phyloP scores from a whole-genome alignment of 2,797 vertebrate species.

The Aplochiton taeniatus region DNA sequence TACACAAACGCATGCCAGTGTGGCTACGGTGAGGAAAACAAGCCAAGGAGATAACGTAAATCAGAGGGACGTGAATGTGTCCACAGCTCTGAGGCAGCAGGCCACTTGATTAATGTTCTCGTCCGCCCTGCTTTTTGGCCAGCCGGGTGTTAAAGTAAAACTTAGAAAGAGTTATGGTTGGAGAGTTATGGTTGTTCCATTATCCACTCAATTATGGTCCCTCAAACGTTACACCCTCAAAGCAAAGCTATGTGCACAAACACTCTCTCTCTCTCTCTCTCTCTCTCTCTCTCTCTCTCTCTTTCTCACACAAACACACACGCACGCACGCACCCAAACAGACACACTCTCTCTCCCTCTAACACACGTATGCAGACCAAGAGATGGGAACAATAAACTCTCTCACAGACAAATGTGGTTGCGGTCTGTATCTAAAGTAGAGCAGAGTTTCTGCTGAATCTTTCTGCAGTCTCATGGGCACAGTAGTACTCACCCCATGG shows the following conservation, averaged over 20 bases:
- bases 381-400: not conserved
- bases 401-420: conserved; percentile 30
- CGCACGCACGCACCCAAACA: conserved; percentile 1
- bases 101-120: conserved; percentile 20
- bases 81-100: not conserved
- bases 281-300: no score
- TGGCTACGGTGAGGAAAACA: conserved; percentile 18
- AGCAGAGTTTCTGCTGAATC: not conserved
- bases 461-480: not conserved
- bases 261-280: no score
- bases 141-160: conserved; percentile 8
- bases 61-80: not conserved
- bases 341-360: not conserved
- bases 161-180: conserved; percentile 21
- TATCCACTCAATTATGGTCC: conserved; percentile 27
- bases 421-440: conserved; percentile 24
- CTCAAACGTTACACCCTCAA: not conserved
- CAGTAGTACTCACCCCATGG: conserved; percentile 63
- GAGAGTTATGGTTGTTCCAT: conserved; percentile 47
- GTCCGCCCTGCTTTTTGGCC: conserved; percentile 25
- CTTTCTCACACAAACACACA: not conserved
- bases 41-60: not conserved
- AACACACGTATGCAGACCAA: not conserved
- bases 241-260: not conserved
- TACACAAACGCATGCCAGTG: not conserved